A percentile compares a stretch with the other conserved stretches of the same genome.
These are phyloP conservation scores for Lasioglossum oenotherae DNA, from an alignment of 2,888 invertebrate species.

Conservation along the genomic window DNA sequence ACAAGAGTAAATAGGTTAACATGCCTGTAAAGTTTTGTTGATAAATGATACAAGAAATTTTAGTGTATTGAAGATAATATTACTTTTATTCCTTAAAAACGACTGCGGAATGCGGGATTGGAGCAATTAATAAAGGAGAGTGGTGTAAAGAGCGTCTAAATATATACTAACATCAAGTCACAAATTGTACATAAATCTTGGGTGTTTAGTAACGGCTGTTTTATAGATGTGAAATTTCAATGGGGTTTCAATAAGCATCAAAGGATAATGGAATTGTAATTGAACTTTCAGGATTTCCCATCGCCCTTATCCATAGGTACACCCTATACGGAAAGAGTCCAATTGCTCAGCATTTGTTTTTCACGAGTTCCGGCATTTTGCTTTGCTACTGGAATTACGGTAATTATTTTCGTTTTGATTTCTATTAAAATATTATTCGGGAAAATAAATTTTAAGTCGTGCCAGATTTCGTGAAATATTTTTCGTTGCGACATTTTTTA, in stretches of 20 bases:
- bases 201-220: background rate
- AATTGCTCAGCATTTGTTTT: constrained; percentile 89
- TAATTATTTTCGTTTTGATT: constrained; percentile 76
- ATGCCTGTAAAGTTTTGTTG: background rate
- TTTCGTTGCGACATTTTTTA: background rate
- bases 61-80: background rate
- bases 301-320: constrained; percentile 88
- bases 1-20: background rate
- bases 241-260: background rate
- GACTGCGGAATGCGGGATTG: too few relatives aligned
- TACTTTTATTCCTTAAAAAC: background rate
- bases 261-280: constrained; percentile 12
- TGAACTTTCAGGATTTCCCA: constrained; percentile 88
- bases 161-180: background rate
- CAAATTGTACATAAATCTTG: background rate
- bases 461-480: background rate
- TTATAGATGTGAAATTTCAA: background rate
- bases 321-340: constrained; percentile 86
- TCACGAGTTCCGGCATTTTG: constrained; percentile 89
- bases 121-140: background rate
- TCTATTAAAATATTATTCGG: background rate
- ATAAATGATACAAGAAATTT: background rate
- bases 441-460: background rate
- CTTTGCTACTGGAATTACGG: constrained; percentile 96
- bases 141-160: background rate